Conservation (phyloP, 2,113 vertebrate species). For the Todiramphus chloris region DNA sequence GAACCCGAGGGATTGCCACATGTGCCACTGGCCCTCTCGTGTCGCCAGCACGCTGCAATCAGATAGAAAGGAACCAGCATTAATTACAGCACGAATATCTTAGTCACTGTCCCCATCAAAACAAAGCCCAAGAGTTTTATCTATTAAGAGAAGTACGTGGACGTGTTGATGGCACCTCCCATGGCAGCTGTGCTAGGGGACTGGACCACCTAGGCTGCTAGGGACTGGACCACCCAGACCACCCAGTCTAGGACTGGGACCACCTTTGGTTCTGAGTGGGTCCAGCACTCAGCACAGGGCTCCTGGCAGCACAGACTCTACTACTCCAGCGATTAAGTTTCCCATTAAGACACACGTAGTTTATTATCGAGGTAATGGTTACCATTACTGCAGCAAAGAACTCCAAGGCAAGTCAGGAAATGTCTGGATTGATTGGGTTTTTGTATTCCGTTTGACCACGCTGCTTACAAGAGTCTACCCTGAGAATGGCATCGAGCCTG, state of each 20-base stretch:
- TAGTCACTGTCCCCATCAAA: background rate
- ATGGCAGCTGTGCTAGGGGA: background rate
- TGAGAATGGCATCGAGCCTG: background rate
- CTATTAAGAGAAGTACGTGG: background rate
- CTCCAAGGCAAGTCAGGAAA: background rate
- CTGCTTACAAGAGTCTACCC: background rate
- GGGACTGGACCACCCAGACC: too few species aligned
- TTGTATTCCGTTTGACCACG: background rate
- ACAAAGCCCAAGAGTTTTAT: background rate
- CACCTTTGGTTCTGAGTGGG: background rate
- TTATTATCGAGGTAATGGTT: background rate
- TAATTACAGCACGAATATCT: background rate
- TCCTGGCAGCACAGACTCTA: background rate
- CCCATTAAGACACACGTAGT: background rate
- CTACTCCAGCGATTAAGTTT: background rate
- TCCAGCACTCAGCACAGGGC: background rate
- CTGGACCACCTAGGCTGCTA: too few species aligned
- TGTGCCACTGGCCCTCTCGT: background rate
- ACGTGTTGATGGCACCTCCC: background rate
- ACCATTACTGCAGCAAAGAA: background rate
- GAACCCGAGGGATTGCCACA: constrained; percentile 30
- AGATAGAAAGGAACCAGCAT: background rate
- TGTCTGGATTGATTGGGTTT: background rate
- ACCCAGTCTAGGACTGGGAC: background rate
- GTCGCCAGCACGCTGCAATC: background rate